These are phyloP conservation scores for Himantopus leucocephalus DNA, from an alignment of 2,113 vertebrate genomes.

Conservation along the genomic window DNA sequence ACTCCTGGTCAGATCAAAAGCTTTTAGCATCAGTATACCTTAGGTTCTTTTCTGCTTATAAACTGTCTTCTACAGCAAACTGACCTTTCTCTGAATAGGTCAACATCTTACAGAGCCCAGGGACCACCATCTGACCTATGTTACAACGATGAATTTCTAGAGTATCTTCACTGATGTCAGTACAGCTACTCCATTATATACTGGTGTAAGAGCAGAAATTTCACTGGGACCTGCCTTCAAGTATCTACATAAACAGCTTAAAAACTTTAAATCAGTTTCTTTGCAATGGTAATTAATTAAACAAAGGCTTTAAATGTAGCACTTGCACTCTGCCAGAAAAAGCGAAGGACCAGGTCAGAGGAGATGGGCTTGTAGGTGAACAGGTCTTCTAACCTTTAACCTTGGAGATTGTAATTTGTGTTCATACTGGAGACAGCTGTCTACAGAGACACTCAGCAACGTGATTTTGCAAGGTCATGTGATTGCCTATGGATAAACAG, in stretches of 20 bases:
- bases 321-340: neutral
- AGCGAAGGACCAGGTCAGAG: neutral
- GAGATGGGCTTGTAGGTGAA: neutral
- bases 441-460: neutral
- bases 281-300: neutral
- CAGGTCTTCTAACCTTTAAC: conserved; percentile 17
- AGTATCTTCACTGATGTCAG: neutral
- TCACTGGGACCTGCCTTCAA: neutral
- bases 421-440: neutral
- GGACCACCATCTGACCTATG: conserved; percentile 25
- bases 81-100: conserved; percentile 63
- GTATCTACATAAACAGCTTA: neutral
- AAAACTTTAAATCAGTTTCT: neutral
- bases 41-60: neutral
- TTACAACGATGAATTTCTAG: neutral
- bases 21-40: neutral
- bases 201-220: neutral
- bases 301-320: neutral
- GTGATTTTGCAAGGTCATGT: neutral
- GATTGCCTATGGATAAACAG: neutral
- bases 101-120: conserved; percentile 3
- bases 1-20: neutral
- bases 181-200: neutral
- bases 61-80: conserved; percentile 11
- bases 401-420: neutral